Conservation (phyloP, 2,113 vertebrate genomes). For the Tragelaphus scriptus region DNA sequence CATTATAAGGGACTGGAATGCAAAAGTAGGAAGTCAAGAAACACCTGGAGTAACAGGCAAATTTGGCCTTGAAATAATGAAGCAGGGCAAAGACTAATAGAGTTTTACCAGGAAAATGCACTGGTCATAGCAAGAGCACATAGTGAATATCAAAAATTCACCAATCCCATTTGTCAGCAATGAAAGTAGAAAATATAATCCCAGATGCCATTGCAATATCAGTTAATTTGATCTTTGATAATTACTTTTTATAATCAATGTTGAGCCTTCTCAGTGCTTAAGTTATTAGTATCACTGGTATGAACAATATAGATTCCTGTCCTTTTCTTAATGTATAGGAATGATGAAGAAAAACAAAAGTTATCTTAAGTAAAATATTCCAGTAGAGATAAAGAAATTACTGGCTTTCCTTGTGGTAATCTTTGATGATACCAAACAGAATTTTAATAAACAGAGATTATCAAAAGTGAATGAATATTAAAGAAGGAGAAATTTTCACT, state of each 20-base stretch:
- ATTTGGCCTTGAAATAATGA: too few species aligned
- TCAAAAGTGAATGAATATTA: constrained; percentile 40
- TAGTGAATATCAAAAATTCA: background rate
- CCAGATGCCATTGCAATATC: background rate
- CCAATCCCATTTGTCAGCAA: background rate
- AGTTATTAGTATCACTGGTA: background rate
- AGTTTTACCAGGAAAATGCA: too few species aligned
- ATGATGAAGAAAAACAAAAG: background rate
- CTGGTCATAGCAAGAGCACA: background rate
- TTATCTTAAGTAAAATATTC: constrained; percentile 25
- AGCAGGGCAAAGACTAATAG: too few species aligned
- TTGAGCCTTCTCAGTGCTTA: background rate
- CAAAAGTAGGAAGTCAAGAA: too few species aligned
- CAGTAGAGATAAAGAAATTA: constrained; percentile 39
- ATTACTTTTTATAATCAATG: background rate
- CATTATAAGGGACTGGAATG: too few species aligned
- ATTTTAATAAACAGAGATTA: constrained; percentile 59
- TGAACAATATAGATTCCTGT: background rate
- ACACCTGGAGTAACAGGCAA: too few species aligned
- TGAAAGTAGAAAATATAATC: background rate
- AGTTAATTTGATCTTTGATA: background rate
- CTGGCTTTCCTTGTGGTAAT: background rate
- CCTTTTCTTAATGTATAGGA: background rate
- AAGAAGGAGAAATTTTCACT: background rate
- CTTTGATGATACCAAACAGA: constrained; percentile 10